Evolutionary conservation across 2,888 invertebrate species (phyloP), one percentile per base, ranked within the genome.

Genomic region (Chironomus tentans): DNA sequence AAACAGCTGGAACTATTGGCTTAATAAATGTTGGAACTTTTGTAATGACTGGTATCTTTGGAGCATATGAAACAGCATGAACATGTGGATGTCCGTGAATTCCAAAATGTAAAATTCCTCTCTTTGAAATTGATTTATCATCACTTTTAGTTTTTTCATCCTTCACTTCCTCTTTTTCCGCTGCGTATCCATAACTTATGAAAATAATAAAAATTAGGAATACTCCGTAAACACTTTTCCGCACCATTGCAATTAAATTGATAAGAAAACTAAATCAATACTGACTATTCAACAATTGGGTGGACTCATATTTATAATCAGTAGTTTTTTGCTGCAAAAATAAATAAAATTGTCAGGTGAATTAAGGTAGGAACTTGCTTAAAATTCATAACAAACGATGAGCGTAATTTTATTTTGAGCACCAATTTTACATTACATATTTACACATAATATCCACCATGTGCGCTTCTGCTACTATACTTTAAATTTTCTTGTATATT

Each of bases 81-180:
- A 48, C 21, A 70, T 70, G 70, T 3, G 38, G 22, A 24, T 70
- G 70, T 12, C 24, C 72, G 28, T 72, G 56, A 56, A 56, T 7
- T 56, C 56, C 56, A 7, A 22, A 72, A 61, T 72, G 72, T 12
- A 72, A 18, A 72, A 62, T 50, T 72, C 72, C 72, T 18, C 72
- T 50, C 22, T 72, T 72, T 38, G 46, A n/a, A 46, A 61, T 24
- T 5, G 24, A 21, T 62, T 72, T 61, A n/a, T 72, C 72, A 72
- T 71, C 56, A 56, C n/a, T 56, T 18, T 56, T 18, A 18, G 15
- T 18, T 56, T 56, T n/a, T 7, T 56, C 38, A 38, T 38, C 38
- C 2, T 38, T 38, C 10, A 38, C 38, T 38, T 38, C 38, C 38
- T 38, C 38, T 10, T 38, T 38, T 10, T 38, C 38, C 2, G 7